These are phyloP conservation scores for Drosophila multiciliata DNA, from an alignment of 2,888 invertebrate genomes.

Conservation along the genomic window DNA sequence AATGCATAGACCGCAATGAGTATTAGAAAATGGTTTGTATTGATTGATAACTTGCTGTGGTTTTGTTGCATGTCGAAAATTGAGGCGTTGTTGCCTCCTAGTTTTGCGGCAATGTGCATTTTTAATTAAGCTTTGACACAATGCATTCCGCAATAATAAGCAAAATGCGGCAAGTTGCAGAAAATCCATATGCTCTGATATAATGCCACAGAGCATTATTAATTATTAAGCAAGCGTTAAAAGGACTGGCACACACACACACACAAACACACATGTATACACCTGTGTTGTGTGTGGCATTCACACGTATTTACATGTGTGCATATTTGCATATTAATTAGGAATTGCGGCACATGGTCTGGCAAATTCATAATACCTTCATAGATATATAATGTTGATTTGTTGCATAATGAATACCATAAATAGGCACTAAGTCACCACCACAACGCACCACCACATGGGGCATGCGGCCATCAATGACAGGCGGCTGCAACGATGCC, in stretches of 20 bases:
- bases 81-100: slow-evolving; percentile 5
- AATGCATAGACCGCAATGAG: not conserved
- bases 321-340: slow-evolving; percentile 78
- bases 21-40: slow-evolving; percentile 8
- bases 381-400: slow-evolving; percentile 72
- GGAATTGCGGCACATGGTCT: slow-evolving; percentile 62
- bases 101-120: slow-evolving; percentile 43
- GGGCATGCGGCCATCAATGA: slow-evolving; percentile 16
- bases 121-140: slow-evolving; percentile 66
- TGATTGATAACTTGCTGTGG: slow-evolving; percentile 40
- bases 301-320: slow-evolving; percentile 62
- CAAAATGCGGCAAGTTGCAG: slow-evolving; percentile 35
- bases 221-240: slow-evolving; percentile 64
- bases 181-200: slow-evolving; percentile 47
- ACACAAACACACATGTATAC: slow-evolving; percentile 7
- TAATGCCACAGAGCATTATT: slow-evolving; percentile 31
- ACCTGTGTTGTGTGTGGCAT: slow-evolving; percentile 23
- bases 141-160: slow-evolving; percentile 30
- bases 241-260: slow-evolving; percentile 27
- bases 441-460: slow-evolving; percentile 2
- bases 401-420: slow-evolving; percentile 77
- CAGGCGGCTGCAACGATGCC: slow-evolving; percentile 27
- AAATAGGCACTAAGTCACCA: slow-evolving; percentile 63
- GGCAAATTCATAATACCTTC: slow-evolving; percentile 74
- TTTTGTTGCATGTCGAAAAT: slow-evolving; percentile 4